phyloP scores from a whole-genome alignment of 2,113 vertebrate species.

The Catharus fuscescens region DNA sequence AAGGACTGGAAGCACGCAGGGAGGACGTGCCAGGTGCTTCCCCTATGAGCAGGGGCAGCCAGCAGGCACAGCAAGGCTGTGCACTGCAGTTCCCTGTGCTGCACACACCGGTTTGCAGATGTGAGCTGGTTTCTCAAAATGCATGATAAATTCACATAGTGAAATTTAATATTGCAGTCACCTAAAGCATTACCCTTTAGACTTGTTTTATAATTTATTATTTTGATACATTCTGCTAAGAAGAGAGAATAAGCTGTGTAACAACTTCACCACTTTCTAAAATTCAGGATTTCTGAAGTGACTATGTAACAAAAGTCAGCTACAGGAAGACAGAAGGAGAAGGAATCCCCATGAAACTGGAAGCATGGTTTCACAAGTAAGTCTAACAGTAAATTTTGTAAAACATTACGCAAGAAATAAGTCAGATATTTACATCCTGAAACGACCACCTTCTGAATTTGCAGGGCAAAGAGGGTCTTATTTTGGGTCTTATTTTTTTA shows the following conservation, averaged over 20 bases:
- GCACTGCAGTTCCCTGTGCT: fast-evolving
- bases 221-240: not conserved
- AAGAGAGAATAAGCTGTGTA: not conserved
- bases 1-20: not conserved
- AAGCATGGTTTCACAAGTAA: not conserved
- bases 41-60: fast-evolving
- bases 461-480: not conserved
- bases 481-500: too few relatives aligned
- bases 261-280: not conserved
- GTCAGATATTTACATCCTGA: not conserved
- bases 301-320: not conserved
- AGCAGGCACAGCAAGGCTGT: fast-evolving
- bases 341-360: not conserved
- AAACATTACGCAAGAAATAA: not conserved
- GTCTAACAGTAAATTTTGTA: not conserved
- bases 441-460: not conserved
- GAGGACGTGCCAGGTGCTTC: fast-evolving
- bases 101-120: not conserved
- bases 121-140: not conserved
- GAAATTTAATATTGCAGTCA: not conserved
- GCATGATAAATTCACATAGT: not conserved
- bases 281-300: not conserved
- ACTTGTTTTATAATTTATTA: not conserved
- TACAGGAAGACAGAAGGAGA: not conserved
- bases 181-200: not conserved